Percentiles rank a stretch among this genome's conserved stretches.
Conservation (phyloP, 2,888 invertebrate species). For the Archips xylosteana region DNA sequence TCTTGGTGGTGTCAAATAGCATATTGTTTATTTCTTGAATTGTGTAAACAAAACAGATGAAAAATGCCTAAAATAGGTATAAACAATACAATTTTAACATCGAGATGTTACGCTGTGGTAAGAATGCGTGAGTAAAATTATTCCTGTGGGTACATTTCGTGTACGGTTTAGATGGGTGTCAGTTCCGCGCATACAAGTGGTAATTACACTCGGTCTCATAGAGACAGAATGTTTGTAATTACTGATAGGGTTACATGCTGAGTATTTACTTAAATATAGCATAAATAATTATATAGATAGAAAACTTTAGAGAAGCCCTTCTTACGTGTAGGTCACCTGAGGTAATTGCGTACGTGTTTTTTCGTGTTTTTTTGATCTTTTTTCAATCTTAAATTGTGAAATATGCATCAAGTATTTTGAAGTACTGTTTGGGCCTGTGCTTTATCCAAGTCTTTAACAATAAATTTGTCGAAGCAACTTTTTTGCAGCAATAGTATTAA, state of each 20-base stretch:
- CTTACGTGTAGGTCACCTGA: no score
- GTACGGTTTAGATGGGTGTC: not conserved
- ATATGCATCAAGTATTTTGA: no score
- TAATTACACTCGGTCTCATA: not conserved
- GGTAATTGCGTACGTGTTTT: no score
- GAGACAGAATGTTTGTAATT: not conserved
- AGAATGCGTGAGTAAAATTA: not conserved
- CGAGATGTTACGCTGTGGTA: not conserved
- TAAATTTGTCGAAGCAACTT: no score
- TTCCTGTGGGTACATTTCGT: not conserved
- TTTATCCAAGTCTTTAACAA: no score
- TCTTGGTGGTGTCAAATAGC: no score
- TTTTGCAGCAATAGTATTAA: no score
- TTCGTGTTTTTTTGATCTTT: no score
- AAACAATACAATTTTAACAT: not conserved
- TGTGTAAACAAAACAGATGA: not conserved
- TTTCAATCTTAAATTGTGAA: no score
- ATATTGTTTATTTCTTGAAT: not conserved
- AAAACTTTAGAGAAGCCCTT: no score
- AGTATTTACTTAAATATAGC: no score
- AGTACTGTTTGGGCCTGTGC: no score
- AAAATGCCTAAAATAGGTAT: not conserved
- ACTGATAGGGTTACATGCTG: not conserved
- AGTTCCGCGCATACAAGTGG: not conserved
- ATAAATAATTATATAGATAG: not conserved